A percentile compares a stretch with the other conserved stretches of the same genome.
These are phyloP conservation scores for Baryphthengus martii DNA, from an alignment of 2,113 vertebrate species.

Conservation along the genomic window DNA sequence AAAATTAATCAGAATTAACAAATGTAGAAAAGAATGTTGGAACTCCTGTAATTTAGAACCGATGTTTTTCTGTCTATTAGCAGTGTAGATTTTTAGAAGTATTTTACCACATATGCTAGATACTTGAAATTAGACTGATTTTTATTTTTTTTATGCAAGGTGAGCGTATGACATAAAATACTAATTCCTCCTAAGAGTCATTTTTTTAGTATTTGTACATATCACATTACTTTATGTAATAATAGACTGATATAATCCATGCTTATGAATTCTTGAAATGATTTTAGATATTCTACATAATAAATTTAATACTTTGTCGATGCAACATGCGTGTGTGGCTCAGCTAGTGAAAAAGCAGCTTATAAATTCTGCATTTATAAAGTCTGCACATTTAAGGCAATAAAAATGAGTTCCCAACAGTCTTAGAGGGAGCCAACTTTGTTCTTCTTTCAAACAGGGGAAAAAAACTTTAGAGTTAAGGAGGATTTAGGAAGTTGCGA, in stretches of 20 bases:
- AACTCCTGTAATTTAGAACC: neutral
- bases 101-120: neutral
- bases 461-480: neutral
- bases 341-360: slow-evolving; percentile 6
- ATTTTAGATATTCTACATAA: neutral
- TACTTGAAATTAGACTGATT: neutral
- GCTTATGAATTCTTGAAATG: neutral
- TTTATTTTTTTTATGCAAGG: neutral
- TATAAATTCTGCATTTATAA: slow-evolving; percentile 57
- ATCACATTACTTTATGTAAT: neutral
- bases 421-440: neutral
- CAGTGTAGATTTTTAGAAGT: neutral
- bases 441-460: neutral
- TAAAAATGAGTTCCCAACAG: slow-evolving; percentile 24
- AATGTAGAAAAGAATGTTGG: neutral
- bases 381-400: slow-evolving; percentile 25
- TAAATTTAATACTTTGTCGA: neutral
- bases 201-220: neutral
- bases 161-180: neutral
- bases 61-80: neutral
- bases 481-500: slow-evolving; percentile 30
- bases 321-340: neutral
- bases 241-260: neutral
- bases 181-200: neutral
- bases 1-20: neutral